phyloP scores from a whole-genome alignment of 2,113 vertebrate species.

The Cyphomyrus plagiostoma region DNA sequence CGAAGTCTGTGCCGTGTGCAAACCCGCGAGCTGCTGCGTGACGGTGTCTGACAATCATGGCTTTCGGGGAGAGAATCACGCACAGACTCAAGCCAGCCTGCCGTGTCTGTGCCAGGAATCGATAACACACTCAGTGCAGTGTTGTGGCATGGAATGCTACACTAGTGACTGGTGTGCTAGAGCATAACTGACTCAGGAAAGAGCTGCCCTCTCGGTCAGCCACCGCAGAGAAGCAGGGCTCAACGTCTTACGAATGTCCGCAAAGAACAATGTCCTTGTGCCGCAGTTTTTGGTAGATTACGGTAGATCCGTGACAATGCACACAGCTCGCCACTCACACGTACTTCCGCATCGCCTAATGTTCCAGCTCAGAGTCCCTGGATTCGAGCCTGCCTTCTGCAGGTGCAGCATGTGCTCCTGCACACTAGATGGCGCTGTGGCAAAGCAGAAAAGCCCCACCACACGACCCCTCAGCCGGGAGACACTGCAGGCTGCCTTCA shows the following conservation, averaged over 20 bases:
- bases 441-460: conserved; percentile 26
- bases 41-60: not conserved
- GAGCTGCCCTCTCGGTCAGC: not conserved
- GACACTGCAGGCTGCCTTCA: conserved; percentile 17
- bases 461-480: not conserved
- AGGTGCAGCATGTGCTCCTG: not conserved
- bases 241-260: not conserved
- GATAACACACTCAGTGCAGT: not conserved
- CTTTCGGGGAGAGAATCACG: not conserved
- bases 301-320: not conserved
- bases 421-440: conserved; percentile 61
- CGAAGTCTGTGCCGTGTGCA: not conserved
- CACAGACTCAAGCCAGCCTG: not conserved
- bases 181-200: not conserved
- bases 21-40: not conserved
- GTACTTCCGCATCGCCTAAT: not conserved
- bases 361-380: not conserved
- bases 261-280: not conserved
- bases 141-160: not conserved
- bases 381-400: not conserved
- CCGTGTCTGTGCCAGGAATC: not conserved
- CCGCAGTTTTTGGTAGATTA: not conserved
- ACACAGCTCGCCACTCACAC: not conserved
- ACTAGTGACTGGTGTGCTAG: not conserved
- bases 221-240: not conserved